Evolutionary conservation across 2,888 invertebrate species (phyloP).

Genomic region (Doris montereyensis): DNA sequence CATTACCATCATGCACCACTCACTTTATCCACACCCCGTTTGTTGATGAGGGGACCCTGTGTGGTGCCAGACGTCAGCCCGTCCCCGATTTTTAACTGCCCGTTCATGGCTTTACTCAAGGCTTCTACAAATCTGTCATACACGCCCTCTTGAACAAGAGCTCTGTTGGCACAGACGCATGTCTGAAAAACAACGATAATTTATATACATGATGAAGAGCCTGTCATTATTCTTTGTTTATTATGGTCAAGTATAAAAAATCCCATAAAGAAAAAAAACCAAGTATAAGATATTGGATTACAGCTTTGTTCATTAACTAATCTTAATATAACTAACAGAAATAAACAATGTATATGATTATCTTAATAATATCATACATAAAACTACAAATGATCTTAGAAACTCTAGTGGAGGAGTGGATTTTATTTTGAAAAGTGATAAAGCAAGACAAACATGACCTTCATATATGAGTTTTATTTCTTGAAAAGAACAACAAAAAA

Average conservation of each 20-base stretch:
- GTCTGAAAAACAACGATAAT: slow-evolving; percentile 78
- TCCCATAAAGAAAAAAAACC: neutral
- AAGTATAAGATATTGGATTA: neutral
- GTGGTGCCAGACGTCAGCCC: slow-evolving; percentile 83
- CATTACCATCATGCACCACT: too few species aligned
- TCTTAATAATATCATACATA: too few species aligned
- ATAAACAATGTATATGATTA: too few species aligned
- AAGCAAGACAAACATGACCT: too few species aligned
- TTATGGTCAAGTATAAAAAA: neutral
- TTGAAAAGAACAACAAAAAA: too few species aligned
- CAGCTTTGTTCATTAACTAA: too few species aligned
- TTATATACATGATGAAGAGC: neutral
- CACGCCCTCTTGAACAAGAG: slow-evolving; percentile 75
- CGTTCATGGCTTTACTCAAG: slow-evolving; percentile 80
- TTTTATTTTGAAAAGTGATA: too few species aligned
- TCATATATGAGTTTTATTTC: too few species aligned
- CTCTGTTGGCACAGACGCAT: slow-evolving; percentile 93
- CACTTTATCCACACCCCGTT: slow-evolving; percentile 85
- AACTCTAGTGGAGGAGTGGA: too few species aligned
- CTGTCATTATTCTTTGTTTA: neutral
- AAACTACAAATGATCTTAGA: too few species aligned
- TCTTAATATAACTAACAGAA: too few species aligned
- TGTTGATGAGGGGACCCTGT: slow-evolving; percentile 93
- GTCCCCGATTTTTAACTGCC: slow-evolving; percentile 84
- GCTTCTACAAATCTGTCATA: slow-evolving; percentile 85